Percentiles rank a stretch among this genome's conserved stretches.
phyloP scores from a whole-genome alignment of 1,140 invertebrate species.

The Zaprionus kolodkinae region DNA sequence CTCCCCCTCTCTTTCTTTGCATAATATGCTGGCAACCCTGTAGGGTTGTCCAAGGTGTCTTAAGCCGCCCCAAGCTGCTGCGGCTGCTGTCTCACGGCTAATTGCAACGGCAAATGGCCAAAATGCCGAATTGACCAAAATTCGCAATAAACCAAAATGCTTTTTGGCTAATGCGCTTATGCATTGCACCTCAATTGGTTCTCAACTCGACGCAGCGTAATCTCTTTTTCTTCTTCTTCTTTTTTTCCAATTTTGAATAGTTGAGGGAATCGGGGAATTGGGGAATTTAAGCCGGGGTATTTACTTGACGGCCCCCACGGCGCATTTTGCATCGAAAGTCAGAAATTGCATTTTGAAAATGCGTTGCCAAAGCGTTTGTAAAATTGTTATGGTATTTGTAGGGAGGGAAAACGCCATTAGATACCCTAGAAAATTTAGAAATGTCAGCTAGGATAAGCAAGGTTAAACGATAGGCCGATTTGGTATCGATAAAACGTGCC shows the following conservation, averaged over 20 bases:
- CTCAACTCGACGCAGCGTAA: background rate
- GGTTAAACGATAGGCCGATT: background rate
- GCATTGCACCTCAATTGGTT: slow-evolving; percentile 5
- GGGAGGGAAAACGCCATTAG: too few species aligned
- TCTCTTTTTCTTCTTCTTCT: background rate
- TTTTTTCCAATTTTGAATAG: background rate
- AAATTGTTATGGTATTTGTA: background rate
- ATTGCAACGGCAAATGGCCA: slow-evolving; percentile 16
- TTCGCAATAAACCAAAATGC: background rate
- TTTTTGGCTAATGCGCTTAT: slow-evolving; percentile 6
- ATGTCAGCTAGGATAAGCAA: background rate
- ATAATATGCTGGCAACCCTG: background rate
- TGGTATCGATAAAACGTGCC: too few species aligned
- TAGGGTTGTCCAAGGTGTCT: background rate
- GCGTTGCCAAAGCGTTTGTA: background rate
- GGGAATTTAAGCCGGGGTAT: slow-evolving; percentile 6
- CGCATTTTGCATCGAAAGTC: slow-evolving; percentile 1
- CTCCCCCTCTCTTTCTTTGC: background rate
- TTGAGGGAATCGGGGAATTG: background rate
- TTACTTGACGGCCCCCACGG: background rate
- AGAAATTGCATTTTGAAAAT: background rate
- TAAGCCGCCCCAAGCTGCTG: background rate
- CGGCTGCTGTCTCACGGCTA: background rate
- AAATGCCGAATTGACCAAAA: background rate
- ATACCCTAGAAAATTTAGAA: background rate